Evolutionary conservation across 2,797 vertebrate genomes (phyloP).

Genomic region (Lepidocolaptes lacrymiger): DNA sequence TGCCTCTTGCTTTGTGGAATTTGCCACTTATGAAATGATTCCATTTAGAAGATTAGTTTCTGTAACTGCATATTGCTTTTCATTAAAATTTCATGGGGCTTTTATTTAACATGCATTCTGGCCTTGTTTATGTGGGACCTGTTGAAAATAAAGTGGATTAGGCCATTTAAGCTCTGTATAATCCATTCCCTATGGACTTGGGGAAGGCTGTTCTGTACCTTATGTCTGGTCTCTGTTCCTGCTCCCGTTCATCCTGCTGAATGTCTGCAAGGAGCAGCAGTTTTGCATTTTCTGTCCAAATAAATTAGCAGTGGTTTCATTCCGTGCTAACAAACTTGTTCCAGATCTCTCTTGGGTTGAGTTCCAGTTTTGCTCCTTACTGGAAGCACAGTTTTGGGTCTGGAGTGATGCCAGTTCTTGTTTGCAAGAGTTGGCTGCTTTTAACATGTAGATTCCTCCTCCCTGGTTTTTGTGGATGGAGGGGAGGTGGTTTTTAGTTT

Average conservation of each 20-base stretch:
- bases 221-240: not conserved
- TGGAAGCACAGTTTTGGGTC: not conserved
- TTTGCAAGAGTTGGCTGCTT: not conserved
- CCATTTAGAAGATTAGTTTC: slow-evolving; percentile 24
- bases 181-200: slow-evolving; percentile 11
- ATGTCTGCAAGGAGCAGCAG: not conserved
- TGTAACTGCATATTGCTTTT: slow-evolving; percentile 20
- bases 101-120: slow-evolving; percentile 19
- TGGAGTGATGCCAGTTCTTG: not conserved
- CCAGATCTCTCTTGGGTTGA: not conserved
- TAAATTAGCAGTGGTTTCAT: not conserved
- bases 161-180: not conserved
- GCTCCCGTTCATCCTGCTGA: not conserved
- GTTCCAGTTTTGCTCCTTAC: not conserved
- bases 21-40: not conserved
- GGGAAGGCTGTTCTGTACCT: not conserved
- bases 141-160: slow-evolving; percentile 46
- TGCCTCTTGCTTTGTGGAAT: not conserved
- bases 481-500: not conserved
- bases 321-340: not conserved
- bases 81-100: slow-evolving; percentile 38
- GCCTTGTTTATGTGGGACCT: slow-evolving; percentile 36
- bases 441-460: not conserved
- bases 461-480: not conserved
- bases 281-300: not conserved